Conservation (phyloP, 2,888 invertebrate genomes). For the Argyra leucocephala region DNA sequence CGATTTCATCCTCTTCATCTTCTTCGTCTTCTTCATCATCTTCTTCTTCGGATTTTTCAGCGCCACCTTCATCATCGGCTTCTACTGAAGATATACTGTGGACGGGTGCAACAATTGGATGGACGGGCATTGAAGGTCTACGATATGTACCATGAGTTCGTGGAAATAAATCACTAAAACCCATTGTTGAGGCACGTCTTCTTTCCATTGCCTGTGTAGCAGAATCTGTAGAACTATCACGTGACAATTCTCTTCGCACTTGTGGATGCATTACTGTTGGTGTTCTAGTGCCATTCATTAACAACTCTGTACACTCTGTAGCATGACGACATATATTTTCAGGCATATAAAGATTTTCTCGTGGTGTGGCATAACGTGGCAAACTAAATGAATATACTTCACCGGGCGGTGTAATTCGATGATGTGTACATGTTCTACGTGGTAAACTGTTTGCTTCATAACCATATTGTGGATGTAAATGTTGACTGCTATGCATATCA, state of each 20-base stretch:
- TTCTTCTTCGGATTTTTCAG: conserved; percentile 33
- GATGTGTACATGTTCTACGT: conserved; percentile 38
- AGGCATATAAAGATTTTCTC: conserved; percentile 35
- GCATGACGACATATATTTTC: conserved; percentile 38
- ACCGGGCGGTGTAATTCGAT: conserved; percentile 26
- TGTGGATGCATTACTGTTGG: conserved; percentile 20
- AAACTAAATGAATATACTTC: conserved; percentile 40
- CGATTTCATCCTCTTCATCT: conserved; percentile 36
- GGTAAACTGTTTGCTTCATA: conserved; percentile 43
- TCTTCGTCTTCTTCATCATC: conserved; percentile 29
- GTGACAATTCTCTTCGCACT: conserved; percentile 22
- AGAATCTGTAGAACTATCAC: conserved; percentile 23
- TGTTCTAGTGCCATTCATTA: conserved; percentile 29
- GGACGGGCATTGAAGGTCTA: conserved; percentile 25
- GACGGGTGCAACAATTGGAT: conserved; percentile 17
- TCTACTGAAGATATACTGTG: not conserved
- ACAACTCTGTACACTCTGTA: conserved; percentile 39
- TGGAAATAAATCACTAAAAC: conserved; percentile 20
- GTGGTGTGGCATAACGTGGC: conserved; percentile 28
- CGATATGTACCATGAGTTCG: conserved; percentile 20
- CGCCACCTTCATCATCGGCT: conserved; percentile 20
- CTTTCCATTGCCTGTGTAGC: conserved; percentile 13
- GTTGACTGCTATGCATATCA: conserved; percentile 11
- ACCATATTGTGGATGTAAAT: conserved; percentile 25
- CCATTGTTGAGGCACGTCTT: conserved; percentile 19